Conservation (phyloP, 2,888 invertebrate genomes). For the Ethmia dodecea region DNA sequence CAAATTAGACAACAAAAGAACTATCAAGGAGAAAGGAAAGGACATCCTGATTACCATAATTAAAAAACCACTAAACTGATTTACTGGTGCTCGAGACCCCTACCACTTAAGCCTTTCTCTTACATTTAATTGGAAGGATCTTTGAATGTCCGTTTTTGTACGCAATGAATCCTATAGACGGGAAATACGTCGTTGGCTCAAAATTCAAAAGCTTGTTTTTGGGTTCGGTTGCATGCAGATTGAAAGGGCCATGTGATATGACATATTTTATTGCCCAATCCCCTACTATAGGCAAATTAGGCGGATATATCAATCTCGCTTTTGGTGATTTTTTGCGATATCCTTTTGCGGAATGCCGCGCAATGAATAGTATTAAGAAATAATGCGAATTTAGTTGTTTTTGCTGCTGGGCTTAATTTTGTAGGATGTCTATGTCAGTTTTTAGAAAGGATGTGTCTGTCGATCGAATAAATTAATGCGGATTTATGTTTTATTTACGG, state of each 20-base stretch:
- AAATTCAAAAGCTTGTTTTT: constrained; percentile 54
- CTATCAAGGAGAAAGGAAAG: constrained; percentile 27
- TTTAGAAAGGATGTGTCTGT: constrained; percentile 21
- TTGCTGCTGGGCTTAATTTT: constrained; percentile 19
- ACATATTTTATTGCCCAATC: constrained; percentile 64
- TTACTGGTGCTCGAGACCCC: constrained; percentile 52
- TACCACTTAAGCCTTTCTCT: constrained; percentile 62
- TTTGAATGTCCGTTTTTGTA: constrained; percentile 55
- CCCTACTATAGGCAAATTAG: constrained; percentile 66
- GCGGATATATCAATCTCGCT: constrained; percentile 70
- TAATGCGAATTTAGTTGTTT: constrained; percentile 17
- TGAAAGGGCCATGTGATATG: constrained; percentile 63
- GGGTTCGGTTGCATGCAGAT: constrained; percentile 51
- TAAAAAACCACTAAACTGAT: constrained; percentile 46
- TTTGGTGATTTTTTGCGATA: constrained; percentile 34
- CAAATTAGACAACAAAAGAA: constrained; percentile 40
- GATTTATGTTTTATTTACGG: constrained; percentile 3
- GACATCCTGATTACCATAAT: constrained; percentile 49
- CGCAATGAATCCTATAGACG: constrained; percentile 48
- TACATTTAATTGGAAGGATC: constrained; percentile 58
- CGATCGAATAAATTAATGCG: constrained; percentile 11
- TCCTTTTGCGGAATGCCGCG: constrained; percentile 35
- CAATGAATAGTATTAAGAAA: constrained; percentile 47
- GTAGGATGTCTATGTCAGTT: constrained; percentile 35
- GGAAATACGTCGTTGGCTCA: constrained; percentile 58